Percentiles rank a stretch among this genome's conserved stretches.
Conservation (phyloP, 2,888 invertebrate genomes). For the Dryococelus australis region DNA sequence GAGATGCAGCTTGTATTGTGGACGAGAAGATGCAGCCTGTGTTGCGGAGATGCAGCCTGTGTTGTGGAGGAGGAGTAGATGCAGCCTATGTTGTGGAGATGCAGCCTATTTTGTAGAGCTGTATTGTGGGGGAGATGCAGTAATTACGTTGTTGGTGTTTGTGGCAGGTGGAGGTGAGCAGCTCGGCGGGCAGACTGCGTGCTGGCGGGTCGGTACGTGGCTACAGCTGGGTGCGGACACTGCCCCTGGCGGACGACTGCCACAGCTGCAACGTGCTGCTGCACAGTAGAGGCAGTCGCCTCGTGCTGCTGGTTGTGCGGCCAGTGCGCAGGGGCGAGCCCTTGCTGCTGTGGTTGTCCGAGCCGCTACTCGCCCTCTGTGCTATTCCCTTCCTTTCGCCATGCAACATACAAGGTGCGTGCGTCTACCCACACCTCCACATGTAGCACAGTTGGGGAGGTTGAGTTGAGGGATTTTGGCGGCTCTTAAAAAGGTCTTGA, state of each 20-base stretch:
- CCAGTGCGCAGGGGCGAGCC: constrained; percentile 70
- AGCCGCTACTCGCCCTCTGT: constrained; percentile 73
- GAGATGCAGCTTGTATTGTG: too few relatives aligned
- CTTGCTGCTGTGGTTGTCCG: constrained; percentile 84
- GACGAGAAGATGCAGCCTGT: too few relatives aligned
- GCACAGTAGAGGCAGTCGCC: constrained; percentile 47
- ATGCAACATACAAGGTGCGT: constrained; percentile 80
- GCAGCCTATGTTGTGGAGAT: too few relatives aligned
- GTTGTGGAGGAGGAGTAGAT: too few relatives aligned
- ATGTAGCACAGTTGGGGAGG: too few relatives aligned
- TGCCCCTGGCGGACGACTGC: constrained; percentile 69
- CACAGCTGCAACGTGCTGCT: constrained; percentile 70
- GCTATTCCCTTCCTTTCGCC: constrained; percentile 83
- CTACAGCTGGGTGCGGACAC: constrained; percentile 54
- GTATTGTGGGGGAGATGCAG: too few relatives aligned
- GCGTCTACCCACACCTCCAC: not conserved
- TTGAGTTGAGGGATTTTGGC: too few relatives aligned
- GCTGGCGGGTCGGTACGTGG: constrained; percentile 27
- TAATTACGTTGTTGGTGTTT: too few relatives aligned
- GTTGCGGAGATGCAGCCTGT: too few relatives aligned
- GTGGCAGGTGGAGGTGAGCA: constrained; percentile 18
- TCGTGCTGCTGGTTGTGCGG: constrained; percentile 58
- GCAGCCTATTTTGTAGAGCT: too few relatives aligned
- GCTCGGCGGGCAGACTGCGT: constrained; percentile 9
- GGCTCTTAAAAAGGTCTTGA: too few relatives aligned